phyloP scores from a whole-genome alignment of 37 sponge, comb jelly and placozoan genomes.

The Haliclona indistincta region DNA sequence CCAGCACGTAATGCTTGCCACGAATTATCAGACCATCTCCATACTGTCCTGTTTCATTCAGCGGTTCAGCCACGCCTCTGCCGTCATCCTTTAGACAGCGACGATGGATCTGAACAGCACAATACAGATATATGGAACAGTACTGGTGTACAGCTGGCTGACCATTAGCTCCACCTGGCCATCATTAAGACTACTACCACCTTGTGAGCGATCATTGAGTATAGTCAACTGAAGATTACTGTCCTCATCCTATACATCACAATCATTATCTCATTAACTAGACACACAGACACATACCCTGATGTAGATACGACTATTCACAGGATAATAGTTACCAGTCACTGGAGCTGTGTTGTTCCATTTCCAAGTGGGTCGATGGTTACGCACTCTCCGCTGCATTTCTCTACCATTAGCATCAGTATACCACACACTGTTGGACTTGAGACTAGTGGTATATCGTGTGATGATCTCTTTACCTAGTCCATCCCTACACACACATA shows the following conservation, averaged over 20 bases:
- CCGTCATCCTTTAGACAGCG: conserved; percentile 76
- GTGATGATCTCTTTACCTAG: conserved; percentile 92
- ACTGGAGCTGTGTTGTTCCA: conserved; percentile 88
- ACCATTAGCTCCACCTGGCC: conserved; percentile 70
- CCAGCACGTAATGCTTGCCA: conserved; percentile 61
- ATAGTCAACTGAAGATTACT: conserved; percentile 74
- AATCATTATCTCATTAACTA: no score
- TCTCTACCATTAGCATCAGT: conserved; percentile 94
- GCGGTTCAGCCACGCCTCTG: conserved; percentile 89
- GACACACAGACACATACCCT: conserved; percentile 7
- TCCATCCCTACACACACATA: conserved; percentile 47
- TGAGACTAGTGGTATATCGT: conserved; percentile 56
- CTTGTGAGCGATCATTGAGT: conserved; percentile 90
- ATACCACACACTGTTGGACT: conserved; percentile 65
- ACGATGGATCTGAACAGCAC: conserved; percentile 81
- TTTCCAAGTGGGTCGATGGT: no score
- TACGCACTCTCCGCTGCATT: conserved; percentile 84
- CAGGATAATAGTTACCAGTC: conserved; percentile 96
- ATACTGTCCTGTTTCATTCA: conserved; percentile 67
- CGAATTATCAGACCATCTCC: conserved; percentile 87
- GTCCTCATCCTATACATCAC: conserved; percentile 46
- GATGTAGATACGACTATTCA: conserved; percentile 81
- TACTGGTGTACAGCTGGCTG: not conserved
- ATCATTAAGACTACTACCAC: conserved; percentile 82
- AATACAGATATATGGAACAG: no score